Base-by-base conservation (phyloP, 2,113 vertebrate species). In the Peromyscus leucopus region DNA sequence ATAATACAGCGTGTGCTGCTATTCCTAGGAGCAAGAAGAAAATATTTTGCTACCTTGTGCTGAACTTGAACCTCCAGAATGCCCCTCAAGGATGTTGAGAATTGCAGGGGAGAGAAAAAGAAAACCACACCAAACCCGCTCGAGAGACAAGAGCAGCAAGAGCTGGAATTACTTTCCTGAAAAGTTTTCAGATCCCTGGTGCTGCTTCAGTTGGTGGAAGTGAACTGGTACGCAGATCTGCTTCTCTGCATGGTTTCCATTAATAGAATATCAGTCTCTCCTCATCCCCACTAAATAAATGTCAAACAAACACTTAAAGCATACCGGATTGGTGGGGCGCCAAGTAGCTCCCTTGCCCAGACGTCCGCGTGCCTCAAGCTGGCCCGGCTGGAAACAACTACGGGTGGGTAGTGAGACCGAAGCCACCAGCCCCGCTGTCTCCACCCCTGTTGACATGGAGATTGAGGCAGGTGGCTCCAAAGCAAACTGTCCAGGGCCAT, bases 271-370 rank as follows among this genome's bases (percentile, higher is more conserved):
- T 87, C 86, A 57, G 97, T 93, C 59, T 90, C 75, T 82, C 89
- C 94, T 96, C 93, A 74, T 69, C 67, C 90, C 89, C 89, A 78
- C 94, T 46, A 91, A 96, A 96, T 84, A 95, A 97, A 98, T 87
- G 95, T 96, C 97, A 97, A 91, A 97, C 95, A 88, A 89, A 96
- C 96, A 86, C 96, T 96, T 91, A 79, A 39, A 86, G 89, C 94
- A 95, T 36, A 91, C 93, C 48, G 12, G n/a, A 12, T 83, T 31
- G 93, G 71, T 33, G 67, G 80, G 86, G 89, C 7, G 65, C 97
- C 96, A 78, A 78, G 24, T 5, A 26, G 55, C 75, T 3, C 74
- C 94, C 84, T 36, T 36, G 94, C 96, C 96, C 96, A 93, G 96
- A 94, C 72, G 17, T 46, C 94, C 85, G 0, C 67, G 16, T 10